Conservation (phyloP, 2,113 vertebrate genomes). For the Chaetorhynchus papuensis region DNA sequence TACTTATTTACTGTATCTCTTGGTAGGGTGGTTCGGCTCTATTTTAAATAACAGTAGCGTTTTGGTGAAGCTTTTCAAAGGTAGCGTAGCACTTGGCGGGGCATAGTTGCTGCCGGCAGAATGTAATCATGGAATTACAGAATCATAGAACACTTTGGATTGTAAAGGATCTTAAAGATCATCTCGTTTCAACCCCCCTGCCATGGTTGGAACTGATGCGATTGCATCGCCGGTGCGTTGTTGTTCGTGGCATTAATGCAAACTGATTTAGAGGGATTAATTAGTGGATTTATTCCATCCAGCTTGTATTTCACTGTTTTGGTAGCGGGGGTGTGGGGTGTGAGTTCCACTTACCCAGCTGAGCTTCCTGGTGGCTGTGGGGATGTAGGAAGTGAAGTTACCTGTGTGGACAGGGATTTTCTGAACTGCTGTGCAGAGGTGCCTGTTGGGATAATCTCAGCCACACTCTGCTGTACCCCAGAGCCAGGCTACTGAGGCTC, state of each 20-base stretch:
- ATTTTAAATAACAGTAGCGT: neutral
- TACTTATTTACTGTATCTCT: neutral
- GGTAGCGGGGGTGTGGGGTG: neutral
- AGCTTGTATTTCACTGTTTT: neutral
- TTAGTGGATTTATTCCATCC: neutral
- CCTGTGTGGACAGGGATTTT: neutral
- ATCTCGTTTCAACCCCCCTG: neutral
- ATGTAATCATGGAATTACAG: neutral
- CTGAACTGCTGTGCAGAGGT: rapidly evolving
- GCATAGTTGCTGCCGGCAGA: neutral
- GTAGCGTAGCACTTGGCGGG: neutral
- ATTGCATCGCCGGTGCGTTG: neutral
- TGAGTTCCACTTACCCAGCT: neutral
- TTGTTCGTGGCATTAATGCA: neutral
- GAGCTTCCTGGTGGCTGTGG: neutral
- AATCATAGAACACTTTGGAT: neutral
- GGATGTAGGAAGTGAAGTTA: neutral
- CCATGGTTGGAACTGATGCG: neutral
- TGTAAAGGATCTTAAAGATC: neutral
- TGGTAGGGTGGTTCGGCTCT: neutral
- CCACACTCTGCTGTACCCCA: rapidly evolving
- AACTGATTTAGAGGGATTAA: neutral
- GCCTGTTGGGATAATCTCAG: neutral
- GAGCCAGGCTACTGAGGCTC: neutral
- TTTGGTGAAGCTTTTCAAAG: neutral